Evolutionary conservation across 1,140 invertebrate species (phyloP).

Genomic region (Brachionus angularis): DNA sequence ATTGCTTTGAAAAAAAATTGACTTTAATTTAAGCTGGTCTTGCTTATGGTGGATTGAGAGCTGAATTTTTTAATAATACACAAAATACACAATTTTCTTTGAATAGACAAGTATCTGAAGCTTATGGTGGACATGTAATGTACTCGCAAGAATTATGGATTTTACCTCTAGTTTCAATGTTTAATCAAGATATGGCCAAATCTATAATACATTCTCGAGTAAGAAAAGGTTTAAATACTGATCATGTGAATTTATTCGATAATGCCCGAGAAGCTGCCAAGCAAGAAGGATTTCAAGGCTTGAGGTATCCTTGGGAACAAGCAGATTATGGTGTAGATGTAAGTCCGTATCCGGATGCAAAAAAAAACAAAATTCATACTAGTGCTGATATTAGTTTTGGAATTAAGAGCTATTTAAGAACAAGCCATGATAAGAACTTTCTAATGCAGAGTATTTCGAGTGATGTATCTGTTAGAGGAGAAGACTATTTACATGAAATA

Average conservation of each 20-base stretch:
- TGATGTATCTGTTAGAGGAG: slow-evolving; percentile 17
- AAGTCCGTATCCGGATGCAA: slow-evolving; percentile 7
- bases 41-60: slow-evolving; percentile 34
- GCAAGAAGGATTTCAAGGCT: slow-evolving; percentile 26
- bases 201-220: slow-evolving; percentile 16
- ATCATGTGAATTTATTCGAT: slow-evolving; percentile 32
- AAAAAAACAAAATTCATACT: slow-evolving; percentile 42
- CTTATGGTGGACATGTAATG: slow-evolving; percentile 33
- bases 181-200: slow-evolving; percentile 23
- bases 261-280: slow-evolving; percentile 7
- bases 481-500: slow-evolving; percentile 36
- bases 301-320: slow-evolving; percentile 38
- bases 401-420: neutral
- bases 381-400: slow-evolving; percentile 41
- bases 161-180: slow-evolving; percentile 25
- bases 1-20: too few species aligned
- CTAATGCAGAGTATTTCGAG: slow-evolving; percentile 18
- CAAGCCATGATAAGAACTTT: slow-evolving; percentile 16
- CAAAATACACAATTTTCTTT: slow-evolving; percentile 16
- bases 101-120: slow-evolving; percentile 29
- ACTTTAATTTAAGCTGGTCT: slow-evolving; percentile 32
- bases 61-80: slow-evolving; percentile 20
- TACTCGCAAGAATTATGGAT: slow-evolving; percentile 37
- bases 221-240: slow-evolving; percentile 23
- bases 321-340: slow-evolving; percentile 38